Evolutionary conservation across 2,113 vertebrate species (phyloP).

Genomic region (Jacana jacana): DNA sequence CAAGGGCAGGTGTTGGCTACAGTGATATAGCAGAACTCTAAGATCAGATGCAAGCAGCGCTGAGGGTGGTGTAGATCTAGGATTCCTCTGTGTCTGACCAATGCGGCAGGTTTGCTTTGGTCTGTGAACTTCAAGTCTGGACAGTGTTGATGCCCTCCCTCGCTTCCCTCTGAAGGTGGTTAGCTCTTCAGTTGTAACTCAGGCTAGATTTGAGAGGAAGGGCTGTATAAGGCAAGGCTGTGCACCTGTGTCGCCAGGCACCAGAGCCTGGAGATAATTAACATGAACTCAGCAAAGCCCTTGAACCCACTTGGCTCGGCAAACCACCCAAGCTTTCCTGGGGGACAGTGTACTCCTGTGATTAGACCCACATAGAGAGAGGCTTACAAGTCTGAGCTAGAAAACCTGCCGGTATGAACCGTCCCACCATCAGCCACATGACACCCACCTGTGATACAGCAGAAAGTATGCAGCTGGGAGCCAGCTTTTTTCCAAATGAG

Average conservation of each 20-base stretch:
- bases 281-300: background rate
- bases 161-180: background rate
- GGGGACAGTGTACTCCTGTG: fast-evolving
- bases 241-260: no score
- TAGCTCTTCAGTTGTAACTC: background rate
- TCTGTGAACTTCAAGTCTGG: background rate
- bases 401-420: background rate
- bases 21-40: background rate
- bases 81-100: fast-evolving
- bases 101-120: background rate
- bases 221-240: background rate
- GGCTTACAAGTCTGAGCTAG: background rate
- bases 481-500: background rate
- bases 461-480: background rate
- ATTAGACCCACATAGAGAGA: background rate
- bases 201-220: background rate
- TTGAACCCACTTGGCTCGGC: background rate
- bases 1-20: background rate
- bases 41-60: background rate
- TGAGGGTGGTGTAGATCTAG: background rate
- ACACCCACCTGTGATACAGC: background rate
- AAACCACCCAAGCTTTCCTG: background rate
- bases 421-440: background rate
- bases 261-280: background rate
- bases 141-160: background rate